Evolutionary conservation across 2,797 vertebrate genomes (phyloP), one percentile per base, ranked within the genome.

Genomic region (Gambusia yucatana): DNA sequence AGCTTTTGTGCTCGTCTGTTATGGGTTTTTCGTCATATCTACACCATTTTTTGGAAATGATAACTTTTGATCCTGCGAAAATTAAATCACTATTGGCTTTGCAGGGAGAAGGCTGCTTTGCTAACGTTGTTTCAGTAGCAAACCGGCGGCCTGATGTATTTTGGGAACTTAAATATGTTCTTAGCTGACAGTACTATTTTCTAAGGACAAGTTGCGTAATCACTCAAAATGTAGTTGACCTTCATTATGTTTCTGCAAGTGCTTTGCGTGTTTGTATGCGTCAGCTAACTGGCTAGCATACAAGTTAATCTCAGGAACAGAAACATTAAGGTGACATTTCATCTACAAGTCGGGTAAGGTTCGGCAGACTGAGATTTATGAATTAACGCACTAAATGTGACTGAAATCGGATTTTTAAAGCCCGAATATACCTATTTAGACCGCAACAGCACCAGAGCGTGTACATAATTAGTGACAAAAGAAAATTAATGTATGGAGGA

Each of bases 81-180:
- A 11, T 16, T 33, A n/a, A 74, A 73, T 16, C 59, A 71, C 63
- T 4, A 46, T n/a, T 78, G 75, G 59, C 14, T 16, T 43, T 77
- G 46, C 46, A 59, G 75, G 73, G 48, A 67, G 8, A 13, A 73
- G 73, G 82, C 88, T 76, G 77, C 48, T 10, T 41, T 30, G 87
- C 87, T 90, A 88, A 84, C 80, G 30, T 81, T 74, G 80, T 79
- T 82, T 7, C 72, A 39, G 50, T 79, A 25, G 39, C 82, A 36
- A 61, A 36, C 67, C 61, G 36, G 63, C 65, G 87, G 87, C 77
- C 86, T 63, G 39, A 36, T 61, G 65, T 73, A 1, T 75, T 69
- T 0, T 8, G 43, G 0, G 72, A 2, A 17, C 20, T 48, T 39
- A 17, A 28, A 63, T 36, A 50, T 1, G 50, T 33, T 39, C 1